A percentile compares a stretch with the other conserved stretches of the same genome.
These are phyloP conservation scores for Eupithecia insigniata DNA, from an alignment of 2,888 invertebrate species.

Conservation along the genomic window DNA sequence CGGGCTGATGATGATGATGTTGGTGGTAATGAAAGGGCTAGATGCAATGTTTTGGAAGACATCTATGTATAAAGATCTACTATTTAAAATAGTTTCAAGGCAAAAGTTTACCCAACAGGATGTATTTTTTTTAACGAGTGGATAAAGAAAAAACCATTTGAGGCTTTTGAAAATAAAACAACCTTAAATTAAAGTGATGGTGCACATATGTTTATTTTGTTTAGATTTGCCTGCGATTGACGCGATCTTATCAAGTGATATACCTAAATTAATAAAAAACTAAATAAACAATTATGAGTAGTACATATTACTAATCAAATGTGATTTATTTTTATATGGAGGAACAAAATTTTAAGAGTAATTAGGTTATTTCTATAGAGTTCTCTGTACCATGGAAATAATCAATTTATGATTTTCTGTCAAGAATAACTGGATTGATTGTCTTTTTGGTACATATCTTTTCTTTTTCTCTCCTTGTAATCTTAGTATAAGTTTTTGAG, in stretches of 20 bases:
- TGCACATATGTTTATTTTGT: conserved; percentile 1
- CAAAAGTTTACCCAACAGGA: background rate
- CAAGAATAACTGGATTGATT: background rate
- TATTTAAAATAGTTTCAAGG: conserved; percentile 28
- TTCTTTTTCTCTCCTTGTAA: conserved; percentile 1
- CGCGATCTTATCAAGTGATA: conserved; percentile 38
- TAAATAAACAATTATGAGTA: conserved; percentile 31
- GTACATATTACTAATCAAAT: conserved; percentile 49
- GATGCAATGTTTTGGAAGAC: conserved; percentile 35
- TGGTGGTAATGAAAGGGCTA: conserved; percentile 28
- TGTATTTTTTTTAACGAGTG: background rate
- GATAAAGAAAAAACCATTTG: background rate
- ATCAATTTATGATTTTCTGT: background rate
- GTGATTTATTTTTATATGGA: conserved; percentile 60
- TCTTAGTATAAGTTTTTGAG: conserved; percentile 9
- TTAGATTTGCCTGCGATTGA: conserved; percentile 41
- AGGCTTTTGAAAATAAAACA: conserved; percentile 5
- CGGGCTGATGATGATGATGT: too few species aligned
- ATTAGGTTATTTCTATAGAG: conserved; percentile 3
- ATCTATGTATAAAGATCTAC: conserved; percentile 32
- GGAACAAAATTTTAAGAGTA: conserved; percentile 44
- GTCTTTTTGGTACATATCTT: background rate
- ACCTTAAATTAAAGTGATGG: conserved; percentile 21
- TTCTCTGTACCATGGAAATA: background rate
- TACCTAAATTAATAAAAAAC: conserved; percentile 23